Evolutionary conservation across 2,797 vertebrate genomes (phyloP), one percentile per base, ranked within the genome.

Genomic region (Phrynocephalus guinanensis): DNA sequence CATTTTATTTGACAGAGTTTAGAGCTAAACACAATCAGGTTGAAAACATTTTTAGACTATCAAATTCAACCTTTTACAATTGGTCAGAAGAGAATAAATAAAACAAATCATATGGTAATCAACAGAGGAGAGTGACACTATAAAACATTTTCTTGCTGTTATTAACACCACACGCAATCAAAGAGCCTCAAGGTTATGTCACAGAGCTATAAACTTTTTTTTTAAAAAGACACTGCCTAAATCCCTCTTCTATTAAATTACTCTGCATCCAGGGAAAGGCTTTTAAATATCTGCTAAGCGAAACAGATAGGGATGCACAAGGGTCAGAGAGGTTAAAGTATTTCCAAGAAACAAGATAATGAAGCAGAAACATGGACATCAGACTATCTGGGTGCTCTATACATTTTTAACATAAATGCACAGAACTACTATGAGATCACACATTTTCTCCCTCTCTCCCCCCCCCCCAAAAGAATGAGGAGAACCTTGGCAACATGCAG

Each of bases 311-410:
- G 66, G 87, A 81, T 75, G 68, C 48, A 86, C 66, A 28, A 85
- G 33, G 70, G 77, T 73, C 1, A 68, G 86, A 75, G 84, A 87
- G 85, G 79, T 91, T 38, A 85, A 94, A 93, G 77, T 88, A 88
- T 85, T 83, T 89, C 77, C 28, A 26, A 90, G 80, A 91, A 89
- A 3, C 52, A 78, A 92, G 87, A 93, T 91, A 93, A 93, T 93
- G 92, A 92, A 94, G 91, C 90, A 93, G 75, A 84, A 84, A 85
- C 24, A 24, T 44, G 63, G 5, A 2, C 30, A 77, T 76, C 28
- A 63, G 91, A 86, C 26, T 24, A 79, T 75, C 56, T 80, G 50
- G 84, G 26, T 22, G 80, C 26, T 71, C 79, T 70, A 89, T 10
- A 30, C 89, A 78, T 86, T 92, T 44, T 6, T 92, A 88, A 78